Base-by-base conservation (phyloP, 2,113 vertebrate species). In the Peucedramus taeniatus region DNA sequence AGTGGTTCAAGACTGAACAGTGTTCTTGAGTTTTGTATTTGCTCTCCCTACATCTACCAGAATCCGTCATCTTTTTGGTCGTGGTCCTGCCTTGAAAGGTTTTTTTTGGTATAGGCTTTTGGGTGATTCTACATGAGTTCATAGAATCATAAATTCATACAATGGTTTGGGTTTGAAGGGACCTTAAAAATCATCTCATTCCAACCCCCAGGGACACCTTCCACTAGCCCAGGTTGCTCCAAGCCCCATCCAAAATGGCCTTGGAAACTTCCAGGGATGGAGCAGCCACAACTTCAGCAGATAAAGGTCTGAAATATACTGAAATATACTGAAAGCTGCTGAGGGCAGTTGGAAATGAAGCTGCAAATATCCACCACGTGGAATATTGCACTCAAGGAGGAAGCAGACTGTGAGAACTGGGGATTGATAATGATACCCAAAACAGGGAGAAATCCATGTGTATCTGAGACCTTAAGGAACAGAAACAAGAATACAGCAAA, bases 281-380 rank as follows among this genome's bases (percentile, higher is more conserved):
- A 8, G 4, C 22, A 69, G 0, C 27, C 45, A 51, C 18, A 69
- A 0, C 9, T 37, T 28, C 2, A 59, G 17, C 16, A 63, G 35
- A 15, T 37, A 19, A 59, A 83, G 23, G n/a, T n/a, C n/a, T n/a
- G 23, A 9, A 3, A 4, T 22, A 2, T 3, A 33, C n/a, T 60
- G 23, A 9, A 3, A 4, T 22, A 2, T 3, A 33, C n/a, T 60
- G 31, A 77, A 72, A 83, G 35, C 9, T 4, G 4, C 7, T n/a
- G 31, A 40, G 12, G 15, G 27, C 15, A 88, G 12, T 10, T 35
- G 15, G 49, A 79, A 82, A 80, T 26, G 26, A 61, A 72, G 17
- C 5, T 51, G 31, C 6, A 51, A 61, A 57, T 7, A 20, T 57
- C 37, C 35, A 9, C 9, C 0, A 1, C 2, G 26, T 37, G 37